Evolutionary conservation across 2,888 invertebrate genomes (phyloP).

Genomic region (Dolichopus griseipennis): DNA sequence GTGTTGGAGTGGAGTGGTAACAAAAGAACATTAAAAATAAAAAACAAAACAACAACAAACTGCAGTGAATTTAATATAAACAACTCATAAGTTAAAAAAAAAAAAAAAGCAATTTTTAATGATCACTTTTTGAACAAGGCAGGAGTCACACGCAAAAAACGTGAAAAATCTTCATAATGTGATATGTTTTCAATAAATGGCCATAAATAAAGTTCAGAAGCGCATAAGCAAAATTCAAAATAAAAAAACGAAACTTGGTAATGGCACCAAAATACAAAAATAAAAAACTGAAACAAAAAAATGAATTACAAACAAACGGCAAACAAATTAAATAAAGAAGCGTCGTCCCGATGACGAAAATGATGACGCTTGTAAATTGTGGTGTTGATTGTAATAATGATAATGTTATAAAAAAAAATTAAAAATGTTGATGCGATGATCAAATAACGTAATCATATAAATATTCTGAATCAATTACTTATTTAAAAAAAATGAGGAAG

Average conservation of each 20-base stretch:
- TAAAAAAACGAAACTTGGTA: too few relatives aligned
- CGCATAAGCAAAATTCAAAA: too few relatives aligned
- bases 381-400: not conserved
- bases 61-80: not conserved
- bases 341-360: not conserved
- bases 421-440: not conserved
- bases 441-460: too few relatives aligned
- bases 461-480: too few relatives aligned
- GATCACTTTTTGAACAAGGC: not conserved
- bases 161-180: not conserved
- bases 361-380: not conserved
- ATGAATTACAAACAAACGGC: not conserved
- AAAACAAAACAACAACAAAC: too few relatives aligned
- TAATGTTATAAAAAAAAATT: too few relatives aligned
- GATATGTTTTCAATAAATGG: not conserved
- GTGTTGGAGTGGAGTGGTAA: not conserved
- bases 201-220: not conserved
- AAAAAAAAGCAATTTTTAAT: not conserved
- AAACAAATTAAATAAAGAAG: not conserved
- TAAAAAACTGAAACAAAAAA: too few relatives aligned
- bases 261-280: too few relatives aligned
- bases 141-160: slow-evolving; percentile 4
- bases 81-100: not conserved
- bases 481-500: too few relatives aligned
- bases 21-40: not conserved